Percentiles rank a stretch among this genome's conserved stretches.
phyloP scores from a whole-genome alignment of 2,797 vertebrate species.

The Rhynchonycteris naso region DNA sequence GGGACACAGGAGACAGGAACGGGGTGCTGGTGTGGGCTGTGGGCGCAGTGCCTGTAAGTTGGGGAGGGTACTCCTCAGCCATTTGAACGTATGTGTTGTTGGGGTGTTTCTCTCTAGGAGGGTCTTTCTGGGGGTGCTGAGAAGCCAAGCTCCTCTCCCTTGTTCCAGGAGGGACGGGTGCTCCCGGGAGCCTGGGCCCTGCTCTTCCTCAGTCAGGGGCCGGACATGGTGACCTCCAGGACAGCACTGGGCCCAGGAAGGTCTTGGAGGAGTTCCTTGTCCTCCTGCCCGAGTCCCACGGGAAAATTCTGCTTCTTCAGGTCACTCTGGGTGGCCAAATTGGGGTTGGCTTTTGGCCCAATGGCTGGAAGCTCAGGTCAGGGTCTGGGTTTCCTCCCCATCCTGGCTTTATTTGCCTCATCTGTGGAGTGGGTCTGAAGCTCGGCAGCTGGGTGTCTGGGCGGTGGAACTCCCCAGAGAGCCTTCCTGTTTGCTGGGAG shows the following conservation, averaged over 20 bases:
- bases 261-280: rapidly evolving
- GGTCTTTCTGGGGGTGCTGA: neutral
- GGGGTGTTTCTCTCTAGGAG: neutral
- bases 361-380: neutral
- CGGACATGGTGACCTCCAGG: rapidly evolving
- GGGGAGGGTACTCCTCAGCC: neutral
- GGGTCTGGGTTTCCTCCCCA: neutral
- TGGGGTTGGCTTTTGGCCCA: neutral
- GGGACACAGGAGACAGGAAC: neutral
- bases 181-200: neutral
- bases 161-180: neutral
- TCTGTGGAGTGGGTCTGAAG: neutral
- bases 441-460: no score
- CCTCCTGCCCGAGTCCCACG: neutral
- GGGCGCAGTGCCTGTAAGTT: neutral
- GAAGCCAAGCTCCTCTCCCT: neutral
- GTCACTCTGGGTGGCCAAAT: neutral
- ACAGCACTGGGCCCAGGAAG: no score
- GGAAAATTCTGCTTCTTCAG: neutral
- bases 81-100: rapidly evolving
- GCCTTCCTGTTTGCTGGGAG: no score
- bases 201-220: neutral
- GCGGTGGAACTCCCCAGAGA: neutral
- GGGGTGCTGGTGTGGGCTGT: neutral
- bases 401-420: neutral